These are phyloP conservation scores for Leptothorax acervorum DNA, from an alignment of 2,888 invertebrate species.

Conservation along the genomic window DNA sequence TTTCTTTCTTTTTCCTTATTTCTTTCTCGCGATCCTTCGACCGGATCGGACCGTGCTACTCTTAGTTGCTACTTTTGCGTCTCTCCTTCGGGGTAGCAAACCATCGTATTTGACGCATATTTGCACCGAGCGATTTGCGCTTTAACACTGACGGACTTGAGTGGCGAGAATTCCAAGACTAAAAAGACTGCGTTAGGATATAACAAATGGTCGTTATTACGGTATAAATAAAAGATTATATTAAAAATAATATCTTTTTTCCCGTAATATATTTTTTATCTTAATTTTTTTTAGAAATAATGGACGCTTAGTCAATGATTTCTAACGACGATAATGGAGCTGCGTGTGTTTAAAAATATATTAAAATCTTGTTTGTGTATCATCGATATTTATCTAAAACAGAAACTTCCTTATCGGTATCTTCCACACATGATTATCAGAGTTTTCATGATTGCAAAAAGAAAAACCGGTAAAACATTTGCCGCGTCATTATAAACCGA, in stretches of 20 bases:
- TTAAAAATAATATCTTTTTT: neutral
- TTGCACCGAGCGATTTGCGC: conserved; percentile 2
- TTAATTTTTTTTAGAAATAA: neutral
- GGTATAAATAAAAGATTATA: neutral
- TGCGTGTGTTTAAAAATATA: neutral
- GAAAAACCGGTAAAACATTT: neutral
- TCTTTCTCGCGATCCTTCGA: conserved; percentile 27
- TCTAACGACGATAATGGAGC: neutral
- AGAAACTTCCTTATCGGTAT: neutral
- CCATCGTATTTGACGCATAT: neutral
- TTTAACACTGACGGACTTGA: neutral
- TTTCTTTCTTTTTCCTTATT: neutral
- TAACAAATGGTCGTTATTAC: neutral
- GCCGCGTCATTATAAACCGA: conserved; percentile 47
- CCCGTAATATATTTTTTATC: neutral
- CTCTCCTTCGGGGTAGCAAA: neutral
- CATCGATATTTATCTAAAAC: neutral
- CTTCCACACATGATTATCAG: neutral
- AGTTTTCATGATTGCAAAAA: neutral
- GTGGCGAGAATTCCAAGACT: neutral
- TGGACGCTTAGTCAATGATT: neutral
- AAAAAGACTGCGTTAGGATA: neutral
- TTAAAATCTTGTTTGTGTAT: neutral
- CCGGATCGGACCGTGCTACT: conserved; percentile 15
- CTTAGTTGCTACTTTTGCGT: conserved; percentile 8